Percentiles rank a stretch among this genome's conserved stretches.
Conservation (phyloP, 2,888 invertebrate species). For the Xylophagus ater region DNA sequence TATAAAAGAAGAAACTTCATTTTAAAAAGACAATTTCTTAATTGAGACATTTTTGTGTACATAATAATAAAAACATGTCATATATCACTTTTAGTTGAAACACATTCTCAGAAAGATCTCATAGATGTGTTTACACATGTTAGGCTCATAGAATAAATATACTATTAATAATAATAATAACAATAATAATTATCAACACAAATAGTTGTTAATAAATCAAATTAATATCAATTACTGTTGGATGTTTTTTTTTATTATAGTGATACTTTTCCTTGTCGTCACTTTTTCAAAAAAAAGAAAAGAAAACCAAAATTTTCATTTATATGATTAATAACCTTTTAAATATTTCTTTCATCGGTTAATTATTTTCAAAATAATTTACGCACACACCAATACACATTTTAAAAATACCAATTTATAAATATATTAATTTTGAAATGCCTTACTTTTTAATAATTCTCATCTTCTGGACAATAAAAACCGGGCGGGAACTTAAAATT, state of each 20-base stretch:
- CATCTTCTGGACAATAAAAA: too few relatives aligned
- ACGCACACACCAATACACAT: neutral
- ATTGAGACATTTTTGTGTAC: constrained; percentile 17
- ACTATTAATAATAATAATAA: neutral
- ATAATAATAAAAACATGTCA: constrained; percentile 17
- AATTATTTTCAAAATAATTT: constrained; percentile 3
- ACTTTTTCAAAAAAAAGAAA: too few relatives aligned
- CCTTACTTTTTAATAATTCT: too few relatives aligned
- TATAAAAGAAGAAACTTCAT: too few relatives aligned
- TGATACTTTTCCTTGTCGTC: too few relatives aligned
- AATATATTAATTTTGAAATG: too few relatives aligned
- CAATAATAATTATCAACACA: constrained; percentile 3
- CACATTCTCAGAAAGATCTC: too few relatives aligned
- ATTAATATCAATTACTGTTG: constrained; percentile 19
- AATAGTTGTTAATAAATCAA: constrained; percentile 16
- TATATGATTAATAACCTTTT: constrained; percentile 17
- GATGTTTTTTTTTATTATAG: too few relatives aligned
- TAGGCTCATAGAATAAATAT: neutral
- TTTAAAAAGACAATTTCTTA: too few relatives aligned
- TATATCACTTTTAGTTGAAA: constrained; percentile 1
- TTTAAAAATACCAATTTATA: too few relatives aligned
- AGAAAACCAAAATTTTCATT: constrained; percentile 4
- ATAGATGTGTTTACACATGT: too few relatives aligned
- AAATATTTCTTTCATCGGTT: constrained; percentile 15
- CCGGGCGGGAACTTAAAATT: too few relatives aligned